phyloP scores from a whole-genome alignment of 92 coral and sea anemone genomes.

The Metridium senile region DNA sequence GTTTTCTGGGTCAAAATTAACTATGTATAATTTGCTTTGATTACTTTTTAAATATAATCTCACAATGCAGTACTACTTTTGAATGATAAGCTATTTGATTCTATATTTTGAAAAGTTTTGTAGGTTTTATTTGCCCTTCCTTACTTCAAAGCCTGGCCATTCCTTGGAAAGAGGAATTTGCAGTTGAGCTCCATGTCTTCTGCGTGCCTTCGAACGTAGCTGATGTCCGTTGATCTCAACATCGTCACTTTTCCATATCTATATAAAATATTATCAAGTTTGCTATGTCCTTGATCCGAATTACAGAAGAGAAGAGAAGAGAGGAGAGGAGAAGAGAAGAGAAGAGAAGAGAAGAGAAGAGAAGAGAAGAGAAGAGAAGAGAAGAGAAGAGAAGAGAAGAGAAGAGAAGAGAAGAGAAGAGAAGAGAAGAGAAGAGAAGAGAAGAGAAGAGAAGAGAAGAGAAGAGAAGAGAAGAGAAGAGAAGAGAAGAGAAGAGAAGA shows the following conservation, averaged over 20 bases:
- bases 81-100: not conserved
- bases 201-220: not conserved
- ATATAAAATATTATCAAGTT: not conserved
- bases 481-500: not conserved
- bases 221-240: not conserved
- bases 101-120: not conserved
- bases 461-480: not conserved
- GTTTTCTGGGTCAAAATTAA: too few relatives aligned
- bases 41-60: too few relatives aligned
- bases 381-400: not conserved
- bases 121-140: not conserved
- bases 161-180: slow-evolving; percentile 22
- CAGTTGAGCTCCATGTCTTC: slow-evolving; percentile 35
- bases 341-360: not conserved
- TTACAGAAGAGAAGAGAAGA: not conserved
- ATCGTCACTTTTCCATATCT: not conserved
- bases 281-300: too few relatives aligned
- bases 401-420: not conserved
- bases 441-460: not conserved
- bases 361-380: not conserved
- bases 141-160: slow-evolving; percentile 39
- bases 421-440: not conserved
- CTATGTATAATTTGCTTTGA: too few relatives aligned
- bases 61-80: not conserved
- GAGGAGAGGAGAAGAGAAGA: not conserved